A percentile compares a stretch with the other conserved stretches of the same genome.
phyloP scores from a whole-genome alignment of 2,888 invertebrate species.

The Thelaira solivaga region DNA sequence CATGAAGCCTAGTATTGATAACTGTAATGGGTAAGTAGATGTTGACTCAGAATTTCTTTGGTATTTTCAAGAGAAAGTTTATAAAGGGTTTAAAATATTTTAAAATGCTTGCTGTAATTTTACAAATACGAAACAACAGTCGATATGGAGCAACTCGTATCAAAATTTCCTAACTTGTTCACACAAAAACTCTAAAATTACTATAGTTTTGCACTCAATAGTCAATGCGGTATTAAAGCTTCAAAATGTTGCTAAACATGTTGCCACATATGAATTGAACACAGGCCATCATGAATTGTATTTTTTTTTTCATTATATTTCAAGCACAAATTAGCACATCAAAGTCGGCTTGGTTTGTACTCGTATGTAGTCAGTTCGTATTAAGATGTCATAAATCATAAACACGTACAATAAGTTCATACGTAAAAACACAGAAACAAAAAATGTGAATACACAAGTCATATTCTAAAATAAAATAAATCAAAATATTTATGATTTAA shows the following conservation, averaged over 20 bases:
- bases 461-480: slow-evolving; percentile 21
- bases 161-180: no score
- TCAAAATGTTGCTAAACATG: background rate
- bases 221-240: background rate
- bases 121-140: no score
- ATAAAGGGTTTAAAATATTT: no score
- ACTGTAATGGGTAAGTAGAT: no score
- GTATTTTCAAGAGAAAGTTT: no score
- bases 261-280: background rate
- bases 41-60: no score
- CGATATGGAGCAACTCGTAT: no score
- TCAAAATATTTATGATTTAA: slow-evolving; percentile 54
- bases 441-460: background rate
- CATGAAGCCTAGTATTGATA: no score
- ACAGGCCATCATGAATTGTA: slow-evolving; percentile 3
- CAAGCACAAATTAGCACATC: slow-evolving; percentile 47
- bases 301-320: slow-evolving; percentile 9
- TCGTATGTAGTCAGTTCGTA: slow-evolving; percentile 15
- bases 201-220: no score
- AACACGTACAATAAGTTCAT: background rate
- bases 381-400: slow-evolving; percentile 48
- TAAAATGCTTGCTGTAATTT: no score
- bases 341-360: slow-evolving; percentile 51
- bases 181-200: no score
- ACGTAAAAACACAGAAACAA: no score